phyloP scores from a whole-genome alignment of 2,888 invertebrate species.

The Pegoplata infirma region DNA sequence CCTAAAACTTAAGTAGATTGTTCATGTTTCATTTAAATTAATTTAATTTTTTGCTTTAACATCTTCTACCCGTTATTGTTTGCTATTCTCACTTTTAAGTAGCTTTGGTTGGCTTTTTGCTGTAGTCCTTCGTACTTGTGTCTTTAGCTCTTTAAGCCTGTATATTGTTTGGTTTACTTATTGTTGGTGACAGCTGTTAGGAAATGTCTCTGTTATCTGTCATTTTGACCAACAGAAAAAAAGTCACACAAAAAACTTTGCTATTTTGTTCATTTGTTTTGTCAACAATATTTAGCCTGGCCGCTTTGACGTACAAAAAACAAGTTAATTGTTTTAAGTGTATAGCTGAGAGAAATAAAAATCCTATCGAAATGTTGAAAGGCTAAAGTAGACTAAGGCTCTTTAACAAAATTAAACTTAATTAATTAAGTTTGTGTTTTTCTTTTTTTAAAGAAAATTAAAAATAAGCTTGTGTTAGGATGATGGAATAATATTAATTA shows the following conservation, averaged over 20 bases:
- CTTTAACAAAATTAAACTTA: neutral
- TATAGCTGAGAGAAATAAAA: neutral
- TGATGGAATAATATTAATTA: too few relatives aligned
- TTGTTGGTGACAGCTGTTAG: constrained; percentile 13
- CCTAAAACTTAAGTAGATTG: neutral
- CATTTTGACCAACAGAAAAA: neutral
- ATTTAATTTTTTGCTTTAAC: neutral
- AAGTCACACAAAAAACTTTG: neutral
- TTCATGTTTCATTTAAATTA: neutral
- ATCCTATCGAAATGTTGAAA: neutral
- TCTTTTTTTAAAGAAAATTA: neutral
- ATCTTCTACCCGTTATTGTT: neutral
- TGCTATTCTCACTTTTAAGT: neutral
- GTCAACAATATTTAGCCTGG: neutral
- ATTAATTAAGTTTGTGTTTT: neutral
- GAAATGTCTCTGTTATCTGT: constrained; percentile 1
- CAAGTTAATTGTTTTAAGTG: neutral
- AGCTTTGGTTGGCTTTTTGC: neutral
- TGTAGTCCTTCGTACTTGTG: neutral
- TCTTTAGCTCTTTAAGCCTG: neutral
- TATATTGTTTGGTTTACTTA: constrained; percentile 1
- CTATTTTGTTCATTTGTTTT: neutral
- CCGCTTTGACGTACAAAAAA: neutral
- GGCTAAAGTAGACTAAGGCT: neutral
- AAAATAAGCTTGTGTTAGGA: neutral